These are phyloP conservation scores for Phytoseiulus persimilis DNA, from an alignment of 2,888 invertebrate genomes.

Conservation along the genomic window DNA sequence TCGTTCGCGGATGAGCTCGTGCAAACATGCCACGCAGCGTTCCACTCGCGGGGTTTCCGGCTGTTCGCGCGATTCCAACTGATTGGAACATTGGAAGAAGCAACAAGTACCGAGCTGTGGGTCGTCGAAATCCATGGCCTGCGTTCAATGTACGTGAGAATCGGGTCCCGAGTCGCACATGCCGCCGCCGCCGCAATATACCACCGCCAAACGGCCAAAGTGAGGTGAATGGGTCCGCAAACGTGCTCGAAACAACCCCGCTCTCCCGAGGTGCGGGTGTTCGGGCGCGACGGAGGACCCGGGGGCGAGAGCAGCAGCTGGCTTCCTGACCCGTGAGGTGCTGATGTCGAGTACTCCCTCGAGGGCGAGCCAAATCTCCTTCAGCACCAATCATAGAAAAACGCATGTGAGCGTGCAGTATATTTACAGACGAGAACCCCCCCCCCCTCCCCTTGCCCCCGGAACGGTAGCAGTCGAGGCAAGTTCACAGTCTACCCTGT, in stretches of 20 bases:
- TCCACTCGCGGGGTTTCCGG: too few species aligned
- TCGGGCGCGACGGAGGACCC: neutral
- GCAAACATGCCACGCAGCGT: too few species aligned
- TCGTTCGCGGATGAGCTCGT: too few species aligned
- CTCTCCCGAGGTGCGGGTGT: neutral
- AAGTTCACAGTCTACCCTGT: too few species aligned
- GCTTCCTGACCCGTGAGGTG: neutral
- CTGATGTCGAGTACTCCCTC: neutral
- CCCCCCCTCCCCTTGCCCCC: neutral
- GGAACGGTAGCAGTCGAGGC: neutral
- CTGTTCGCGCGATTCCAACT: too few species aligned
- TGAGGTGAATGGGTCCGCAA: neutral
- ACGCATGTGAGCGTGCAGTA: neutral
- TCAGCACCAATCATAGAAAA: neutral
- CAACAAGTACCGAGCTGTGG: neutral
- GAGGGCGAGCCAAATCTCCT: neutral
- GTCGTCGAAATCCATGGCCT: neutral
- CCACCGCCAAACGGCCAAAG: neutral
- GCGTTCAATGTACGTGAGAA: neutral
- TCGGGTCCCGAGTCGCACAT: neutral
- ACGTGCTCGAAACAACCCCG: neutral
- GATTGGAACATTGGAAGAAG: too few species aligned
- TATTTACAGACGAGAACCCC: neutral
- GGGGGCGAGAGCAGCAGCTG: too few species aligned
- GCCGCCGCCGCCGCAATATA: too few species aligned